Evolutionary conservation across 2,797 vertebrate genomes (phyloP).

Genomic region (Squalus acanthias): DNA sequence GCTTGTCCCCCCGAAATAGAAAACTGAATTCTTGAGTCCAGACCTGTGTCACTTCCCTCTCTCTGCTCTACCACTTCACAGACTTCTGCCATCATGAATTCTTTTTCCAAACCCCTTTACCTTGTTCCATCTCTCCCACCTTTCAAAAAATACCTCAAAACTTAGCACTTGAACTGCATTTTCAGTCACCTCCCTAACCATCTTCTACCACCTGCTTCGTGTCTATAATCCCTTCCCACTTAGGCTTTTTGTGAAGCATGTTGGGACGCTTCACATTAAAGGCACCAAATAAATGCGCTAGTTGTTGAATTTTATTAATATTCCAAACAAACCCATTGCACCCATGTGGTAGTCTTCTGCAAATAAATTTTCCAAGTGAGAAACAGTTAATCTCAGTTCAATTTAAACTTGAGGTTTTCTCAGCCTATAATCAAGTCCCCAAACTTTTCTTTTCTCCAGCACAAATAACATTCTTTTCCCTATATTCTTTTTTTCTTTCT

Average conservation of each 20-base stretch:
- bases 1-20: neutral
- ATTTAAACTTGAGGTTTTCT: neutral
- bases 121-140: neutral
- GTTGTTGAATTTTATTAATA: neutral
- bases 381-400: neutral
- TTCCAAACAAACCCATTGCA: neutral
- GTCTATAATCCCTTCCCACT: neutral
- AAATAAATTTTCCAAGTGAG: neutral
- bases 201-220: neutral
- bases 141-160: neutral
- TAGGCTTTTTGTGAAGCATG: neutral
- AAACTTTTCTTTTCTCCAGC: neutral
- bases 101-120: neutral
- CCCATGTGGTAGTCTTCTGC: neutral
- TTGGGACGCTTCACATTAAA: neutral
- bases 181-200: neutral
- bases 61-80: neutral
- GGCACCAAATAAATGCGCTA: neutral
- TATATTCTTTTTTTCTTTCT: neutral
- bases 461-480: neutral
- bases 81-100: neutral
- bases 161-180: neutral
- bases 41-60: neutral
- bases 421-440: neutral
- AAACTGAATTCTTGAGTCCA: neutral